These are phyloP conservation scores for Tryphoninae sp. DNA, from an alignment of 2,888 invertebrate species.

Conservation along the genomic window DNA sequence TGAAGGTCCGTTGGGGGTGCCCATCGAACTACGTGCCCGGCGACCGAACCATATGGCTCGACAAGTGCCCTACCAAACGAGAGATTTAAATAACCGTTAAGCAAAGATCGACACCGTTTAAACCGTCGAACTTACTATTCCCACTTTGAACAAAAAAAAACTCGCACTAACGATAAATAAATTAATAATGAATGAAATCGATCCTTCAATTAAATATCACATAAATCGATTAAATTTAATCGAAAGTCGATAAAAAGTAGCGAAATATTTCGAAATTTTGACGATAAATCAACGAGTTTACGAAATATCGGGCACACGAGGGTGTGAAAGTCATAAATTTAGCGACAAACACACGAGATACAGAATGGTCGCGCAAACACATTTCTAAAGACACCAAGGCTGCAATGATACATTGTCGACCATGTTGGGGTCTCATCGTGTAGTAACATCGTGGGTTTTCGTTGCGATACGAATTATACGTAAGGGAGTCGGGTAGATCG, in stretches of 20 bases:
- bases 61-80: slow-evolving; percentile 77
- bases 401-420: slow-evolving; percentile 47
- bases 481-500: slow-evolving; percentile 23
- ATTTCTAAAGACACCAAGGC: slow-evolving; percentile 55
- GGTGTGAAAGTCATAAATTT: slow-evolving; percentile 59
- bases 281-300: neutral
- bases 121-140: slow-evolving; percentile 8
- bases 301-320: slow-evolving; percentile 42
- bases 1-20: slow-evolving; percentile 81
- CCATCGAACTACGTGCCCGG: slow-evolving; percentile 65
- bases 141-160: slow-evolving; percentile 22
- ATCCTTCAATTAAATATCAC: neutral
- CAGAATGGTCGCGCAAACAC: slow-evolving; percentile 40
- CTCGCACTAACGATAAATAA: neutral
- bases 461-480: slow-evolving; percentile 24
- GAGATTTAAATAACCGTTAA: slow-evolving; percentile 81
- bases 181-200: neutral
- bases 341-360: slow-evolving; percentile 47
- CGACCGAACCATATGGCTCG: slow-evolving; percentile 75
- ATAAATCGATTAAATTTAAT: neutral
- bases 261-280: neutral
- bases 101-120: slow-evolving; percentile 62
- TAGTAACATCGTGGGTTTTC: slow-evolving; percentile 40
- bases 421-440: slow-evolving; percentile 23
- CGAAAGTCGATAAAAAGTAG: neutral